These are phyloP conservation scores for Caenorhabditis tropicalis DNA, from an alignment of 1,140 invertebrate genomes.

Conservation along the genomic window DNA sequence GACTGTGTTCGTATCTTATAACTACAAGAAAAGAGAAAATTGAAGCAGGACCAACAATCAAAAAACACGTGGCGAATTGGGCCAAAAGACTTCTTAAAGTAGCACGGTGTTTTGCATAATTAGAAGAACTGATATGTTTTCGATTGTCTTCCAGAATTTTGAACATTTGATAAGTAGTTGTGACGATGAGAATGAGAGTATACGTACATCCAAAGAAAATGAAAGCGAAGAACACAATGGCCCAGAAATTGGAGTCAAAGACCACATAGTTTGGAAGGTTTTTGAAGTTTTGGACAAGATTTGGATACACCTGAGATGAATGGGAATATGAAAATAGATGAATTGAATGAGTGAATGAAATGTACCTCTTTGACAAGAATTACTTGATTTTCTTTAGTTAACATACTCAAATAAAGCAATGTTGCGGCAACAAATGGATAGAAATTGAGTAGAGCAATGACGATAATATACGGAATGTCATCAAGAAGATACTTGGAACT, in stretches of 20 bases:
- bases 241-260: constrained; percentile 28
- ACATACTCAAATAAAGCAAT: constrained; percentile 28
- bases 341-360: too few relatives aligned
- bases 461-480: not conserved
- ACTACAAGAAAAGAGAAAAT: not conserved
- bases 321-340: too few relatives aligned
- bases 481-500: not conserved
- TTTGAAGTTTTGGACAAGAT: not conserved
- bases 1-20: constrained; percentile 12
- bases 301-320: constrained; percentile 11
- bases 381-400: not conserved
- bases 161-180: constrained; percentile 21
- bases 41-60: constrained; percentile 15
- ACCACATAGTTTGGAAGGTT: constrained; percentile 14
- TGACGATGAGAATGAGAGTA: not conserved
- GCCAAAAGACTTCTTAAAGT: constrained; percentile 22
- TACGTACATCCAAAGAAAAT: constrained; percentile 21
- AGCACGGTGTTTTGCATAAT: constrained; percentile 19
- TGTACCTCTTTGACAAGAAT: not conserved
- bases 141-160: not conserved
- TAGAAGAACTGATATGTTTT: constrained; percentile 17
- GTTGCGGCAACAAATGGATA: constrained; percentile 20
- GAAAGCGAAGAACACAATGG: constrained; percentile 10
- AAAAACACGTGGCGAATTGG: constrained; percentile 3
- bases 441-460: constrained; percentile 3